phyloP scores from a whole-genome alignment of 1,140 invertebrate species.

The Drosophila nigromelanica region DNA sequence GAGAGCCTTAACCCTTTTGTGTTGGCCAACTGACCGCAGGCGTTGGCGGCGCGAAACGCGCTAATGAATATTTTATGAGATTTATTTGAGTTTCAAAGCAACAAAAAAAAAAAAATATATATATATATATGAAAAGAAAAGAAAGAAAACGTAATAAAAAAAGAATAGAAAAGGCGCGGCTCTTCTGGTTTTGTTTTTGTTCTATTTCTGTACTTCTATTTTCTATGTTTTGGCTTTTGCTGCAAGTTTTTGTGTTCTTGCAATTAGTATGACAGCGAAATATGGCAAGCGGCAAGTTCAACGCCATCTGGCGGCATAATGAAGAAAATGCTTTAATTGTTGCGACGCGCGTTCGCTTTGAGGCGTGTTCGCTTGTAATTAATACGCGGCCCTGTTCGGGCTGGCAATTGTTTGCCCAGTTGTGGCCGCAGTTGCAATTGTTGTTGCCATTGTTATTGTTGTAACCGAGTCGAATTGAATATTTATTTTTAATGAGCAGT shows the following conservation, averaged over 20 bases:
- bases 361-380: conserved; percentile 54
- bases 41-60: conserved; percentile 57
- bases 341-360: conserved; percentile 57
- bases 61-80: conserved; percentile 82
- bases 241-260: conserved; percentile 76
- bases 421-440: background rate
- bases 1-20: conserved; percentile 74
- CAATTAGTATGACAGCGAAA: conserved; percentile 71
- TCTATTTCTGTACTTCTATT: conserved; percentile 17
- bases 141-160: conserved; percentile 26
- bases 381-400: conserved; percentile 51
- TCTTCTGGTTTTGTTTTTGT: conserved; percentile 30
- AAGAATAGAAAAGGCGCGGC: conserved; percentile 39
- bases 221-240: conserved; percentile 28
- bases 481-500: conserved; percentile 38
- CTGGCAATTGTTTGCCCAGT: conserved; percentile 45
- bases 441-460: conserved; percentile 1
- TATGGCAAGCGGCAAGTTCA: conserved; percentile 33
- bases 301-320: conserved; percentile 53
- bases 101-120: conserved; percentile 23
- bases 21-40: conserved; percentile 68
- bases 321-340: conserved; percentile 76
- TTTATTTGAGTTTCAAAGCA: conserved; percentile 75
- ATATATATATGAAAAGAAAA: conserved; percentile 8
- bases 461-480: background rate